phyloP scores from a whole-genome alignment of 2,888 invertebrate genomes.

The Leptinotarsa rubiginosa region DNA sequence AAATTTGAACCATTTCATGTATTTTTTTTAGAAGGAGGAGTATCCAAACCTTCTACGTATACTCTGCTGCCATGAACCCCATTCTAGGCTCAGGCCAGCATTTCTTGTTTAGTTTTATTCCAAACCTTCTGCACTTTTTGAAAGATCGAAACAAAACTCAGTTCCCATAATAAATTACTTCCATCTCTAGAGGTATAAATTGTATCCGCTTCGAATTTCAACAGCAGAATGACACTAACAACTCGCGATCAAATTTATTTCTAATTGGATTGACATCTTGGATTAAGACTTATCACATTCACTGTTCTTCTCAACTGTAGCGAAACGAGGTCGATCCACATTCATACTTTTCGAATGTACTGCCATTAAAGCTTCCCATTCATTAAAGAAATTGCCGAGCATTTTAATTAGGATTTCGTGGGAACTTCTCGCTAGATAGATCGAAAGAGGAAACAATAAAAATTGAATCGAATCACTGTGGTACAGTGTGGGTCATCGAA shows the following conservation, averaged over 20 bases:
- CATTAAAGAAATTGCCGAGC: constrained; percentile 4
- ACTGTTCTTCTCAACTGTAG: constrained; percentile 3
- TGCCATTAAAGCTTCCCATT: neutral
- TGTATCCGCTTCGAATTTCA: too few species aligned
- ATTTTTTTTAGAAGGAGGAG: too few species aligned
- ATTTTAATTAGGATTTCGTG: constrained; percentile 16
- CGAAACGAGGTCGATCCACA: neutral
- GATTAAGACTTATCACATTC: neutral
- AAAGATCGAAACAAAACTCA: too few species aligned
- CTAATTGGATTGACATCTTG: constrained; percentile 1
- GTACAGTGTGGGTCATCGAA: neutral
- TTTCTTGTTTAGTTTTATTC: too few species aligned
- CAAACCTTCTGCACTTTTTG: too few species aligned
- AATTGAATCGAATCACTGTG: neutral
- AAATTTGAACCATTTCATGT: too few species aligned
- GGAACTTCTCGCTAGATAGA: neutral
- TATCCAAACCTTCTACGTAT: too few species aligned
- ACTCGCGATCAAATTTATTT: neutral
- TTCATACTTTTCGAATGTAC: neutral
- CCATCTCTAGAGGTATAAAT: too few species aligned
- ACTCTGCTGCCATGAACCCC: too few species aligned
- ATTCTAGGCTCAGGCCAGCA: too few species aligned
- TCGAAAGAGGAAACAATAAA: neutral
- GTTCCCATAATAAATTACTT: too few species aligned
- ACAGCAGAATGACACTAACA: neutral